Evolutionary conservation across 2,888 invertebrate genomes (phyloP), one percentile per base, ranked within the genome.

Genomic region (Limenitis camilla): DNA sequence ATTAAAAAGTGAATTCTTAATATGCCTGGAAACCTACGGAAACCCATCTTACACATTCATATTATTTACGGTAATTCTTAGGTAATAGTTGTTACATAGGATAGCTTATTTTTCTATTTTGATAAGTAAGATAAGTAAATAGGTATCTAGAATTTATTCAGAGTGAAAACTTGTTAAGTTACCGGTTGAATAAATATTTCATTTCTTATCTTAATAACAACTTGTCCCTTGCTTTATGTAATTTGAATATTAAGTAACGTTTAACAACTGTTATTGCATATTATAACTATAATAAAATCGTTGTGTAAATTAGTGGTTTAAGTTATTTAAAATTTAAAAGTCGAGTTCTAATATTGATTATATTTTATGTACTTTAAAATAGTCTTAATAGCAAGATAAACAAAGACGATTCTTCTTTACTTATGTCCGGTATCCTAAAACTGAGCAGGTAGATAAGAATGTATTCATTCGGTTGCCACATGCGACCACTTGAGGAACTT

Each of bases 361-460:
- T 30, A 35, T 11, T 48, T 40, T n/a, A 44, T 30, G 9, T 39
- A 40, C 11, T 32, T 32, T 40, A 53, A 60, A 56, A 58, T 58
- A 48, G 36, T 63, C 55, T 60, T 66, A 53, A 33, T 40, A 35
- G 10, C 6, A 8, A 7, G 9, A n/a, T 7, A 0, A 1, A 28
- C 27, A 51, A 27, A 32, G 54, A 31, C 39, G 59, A 48, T 51
- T 55, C 61, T 68, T 62, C 60, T 66, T 65, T 64, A 62, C 30
- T 0, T 11, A 30, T 33, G 31, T 42, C 27, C 49, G 48, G 31
- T 49, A 49, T 48, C 50, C 51, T 48, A 44, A 55, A 41, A 53
- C 51, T 43, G 52, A 58, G 57, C 61, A 59, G 59, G 60, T 62
- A 62, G 54, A 60, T 53, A 68, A 68, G 62, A 72, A 71, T 53